Base-by-base conservation (phyloP, 2,113 vertebrate species). In the Hippocampus mohnikei region DNA sequence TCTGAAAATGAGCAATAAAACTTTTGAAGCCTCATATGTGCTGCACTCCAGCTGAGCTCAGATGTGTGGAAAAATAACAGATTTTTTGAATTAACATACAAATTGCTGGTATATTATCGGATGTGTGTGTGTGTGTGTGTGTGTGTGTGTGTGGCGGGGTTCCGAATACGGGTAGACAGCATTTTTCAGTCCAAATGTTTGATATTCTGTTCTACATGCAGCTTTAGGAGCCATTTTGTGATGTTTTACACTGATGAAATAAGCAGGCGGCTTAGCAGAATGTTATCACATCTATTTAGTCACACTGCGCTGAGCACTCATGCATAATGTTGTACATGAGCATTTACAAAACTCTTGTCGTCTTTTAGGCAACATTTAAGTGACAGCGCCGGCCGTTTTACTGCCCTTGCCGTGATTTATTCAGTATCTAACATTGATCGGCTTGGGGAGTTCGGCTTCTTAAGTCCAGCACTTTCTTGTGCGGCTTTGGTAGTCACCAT, bases 21-120 rank as follows among this genome's bases (percentile, higher is more conserved):
- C 76, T 77, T 68, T 69, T n/a, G 71, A 82, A 23, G 81, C 85
- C 87, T 87, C 71, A 69, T 87, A 87, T 84, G 58, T 70, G 72
- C 66, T 81, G 67, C 67, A 76, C 79, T 86, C 67, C 73, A 79
- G 42, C 63, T 65, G 63, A 65, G 63, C 63, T 65, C 42, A 27
- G 27, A 80, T 86, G 88, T 82, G 71, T 87, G 69, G 70, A 79
- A 79, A 83, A 90, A 87, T 41, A 70, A 53, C 21, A 71, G 70
- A 77, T 84, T 84, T 84, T 56, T 74, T 71, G 87, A 88, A 91
- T 90, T 91, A 89, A 86, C 88, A 88, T 88, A 90, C 81, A 87
- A 85, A 91, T 88, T 88, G 81, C 82, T 91, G 77, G 88, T 86
- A 77, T 76, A 79, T 87, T 85, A 87, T 90, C 74, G 84, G 46